These are phyloP conservation scores for Crepidodera aurea DNA, from an alignment of 2,888 invertebrate genomes.

Conservation along the genomic window DNA sequence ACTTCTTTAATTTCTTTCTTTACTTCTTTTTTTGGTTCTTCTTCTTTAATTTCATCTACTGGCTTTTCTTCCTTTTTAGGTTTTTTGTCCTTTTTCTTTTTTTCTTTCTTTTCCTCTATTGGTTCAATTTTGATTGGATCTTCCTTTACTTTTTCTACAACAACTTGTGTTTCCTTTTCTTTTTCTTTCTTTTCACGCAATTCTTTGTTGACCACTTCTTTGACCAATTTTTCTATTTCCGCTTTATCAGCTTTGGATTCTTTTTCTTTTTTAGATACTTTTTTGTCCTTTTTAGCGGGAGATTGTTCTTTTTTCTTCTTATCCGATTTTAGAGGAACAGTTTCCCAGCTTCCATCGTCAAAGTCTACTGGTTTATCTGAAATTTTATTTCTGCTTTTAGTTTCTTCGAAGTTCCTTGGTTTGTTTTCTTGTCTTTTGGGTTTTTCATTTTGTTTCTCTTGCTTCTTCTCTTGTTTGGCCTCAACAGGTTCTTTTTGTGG, in stretches of 20 bases:
- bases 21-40: conserved; percentile 41
- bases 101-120: conserved; percentile 55
- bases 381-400: conserved; percentile 59
- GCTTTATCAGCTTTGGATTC: conserved; percentile 57
- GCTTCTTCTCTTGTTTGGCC: conserved; percentile 58
- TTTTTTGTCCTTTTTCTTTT: conserved; percentile 58
- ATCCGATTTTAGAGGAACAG: conserved; percentile 73
- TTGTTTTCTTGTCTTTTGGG: conserved; percentile 57
- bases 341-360: conserved; percentile 81
- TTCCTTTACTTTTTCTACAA: conserved; percentile 40
- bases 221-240: conserved; percentile 63
- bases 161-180: conserved; percentile 55
- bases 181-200: conserved; percentile 57
- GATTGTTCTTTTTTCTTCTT: conserved; percentile 73
- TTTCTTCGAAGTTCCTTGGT: conserved; percentile 51
- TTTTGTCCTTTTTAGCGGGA: conserved; percentile 58
- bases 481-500: conserved; percentile 63
- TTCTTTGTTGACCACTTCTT: conserved; percentile 64
- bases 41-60: conserved; percentile 39
- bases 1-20: conserved; percentile 29
- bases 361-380: conserved; percentile 75
- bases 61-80: conserved; percentile 47
- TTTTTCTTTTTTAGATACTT: conserved; percentile 56
- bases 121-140: conserved; percentile 43
- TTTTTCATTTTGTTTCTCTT: conserved; percentile 66